A percentile compares a stretch with the other conserved stretches of the same genome.
Conservation (phyloP, 2,888 invertebrate species). For the Julus scanicus region DNA sequence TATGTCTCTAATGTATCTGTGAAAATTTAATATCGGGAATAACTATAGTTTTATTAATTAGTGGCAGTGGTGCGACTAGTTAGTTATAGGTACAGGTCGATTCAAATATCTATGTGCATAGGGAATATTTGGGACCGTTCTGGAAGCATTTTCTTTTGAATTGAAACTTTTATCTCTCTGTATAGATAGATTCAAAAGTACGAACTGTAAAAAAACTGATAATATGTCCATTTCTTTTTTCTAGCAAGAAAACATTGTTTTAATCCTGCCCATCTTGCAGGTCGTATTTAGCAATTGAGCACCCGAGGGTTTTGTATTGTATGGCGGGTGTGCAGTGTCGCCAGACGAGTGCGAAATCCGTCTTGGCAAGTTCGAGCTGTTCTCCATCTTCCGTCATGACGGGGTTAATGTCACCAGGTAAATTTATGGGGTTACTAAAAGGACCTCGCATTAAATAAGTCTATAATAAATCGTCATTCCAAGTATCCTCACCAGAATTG, state of each 20-base stretch:
- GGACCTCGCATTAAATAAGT: not conserved
- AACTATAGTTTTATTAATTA: too few species aligned
- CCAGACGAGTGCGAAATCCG: conserved; percentile 36
- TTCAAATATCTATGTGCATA: too few species aligned
- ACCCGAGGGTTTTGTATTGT: conserved; percentile 17
- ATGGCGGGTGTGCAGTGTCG: conserved; percentile 57
- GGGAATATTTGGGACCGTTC: too few species aligned
- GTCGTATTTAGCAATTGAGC: not conserved
- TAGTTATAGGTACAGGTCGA: too few species aligned
- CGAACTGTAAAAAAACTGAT: not conserved
- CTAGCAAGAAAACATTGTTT: not conserved
- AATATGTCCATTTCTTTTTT: not conserved
- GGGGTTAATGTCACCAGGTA: conserved; percentile 54
- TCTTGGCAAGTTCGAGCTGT: conserved; percentile 20
- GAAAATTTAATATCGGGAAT: too few species aligned
- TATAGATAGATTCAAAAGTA: too few species aligned
- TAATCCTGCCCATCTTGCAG: not conserved
- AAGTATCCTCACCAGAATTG: too few species aligned
- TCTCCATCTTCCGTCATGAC: conserved; percentile 49
- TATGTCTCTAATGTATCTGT: too few species aligned
- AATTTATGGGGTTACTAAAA: not conserved
- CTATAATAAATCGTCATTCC: too few species aligned
- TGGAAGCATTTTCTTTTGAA: too few species aligned
- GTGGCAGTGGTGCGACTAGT: too few species aligned
- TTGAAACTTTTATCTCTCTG: too few species aligned